Conservation (phyloP, 2,797 vertebrate species). For the Gallinago solitaria region DNA sequence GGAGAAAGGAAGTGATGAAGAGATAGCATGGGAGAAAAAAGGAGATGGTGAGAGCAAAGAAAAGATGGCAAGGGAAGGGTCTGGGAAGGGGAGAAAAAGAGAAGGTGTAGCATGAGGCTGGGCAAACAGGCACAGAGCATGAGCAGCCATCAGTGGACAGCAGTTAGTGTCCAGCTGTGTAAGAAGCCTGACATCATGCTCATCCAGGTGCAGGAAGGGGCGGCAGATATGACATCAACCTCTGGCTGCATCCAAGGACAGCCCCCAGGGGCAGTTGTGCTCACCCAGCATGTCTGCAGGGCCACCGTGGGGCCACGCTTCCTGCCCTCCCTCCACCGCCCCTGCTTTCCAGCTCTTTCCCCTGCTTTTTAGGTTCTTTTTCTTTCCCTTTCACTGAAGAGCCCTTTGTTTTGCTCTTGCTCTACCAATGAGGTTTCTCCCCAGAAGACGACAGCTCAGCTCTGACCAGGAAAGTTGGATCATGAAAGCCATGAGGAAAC, state of each 20-base stretch:
- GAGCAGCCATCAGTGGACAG: background rate
- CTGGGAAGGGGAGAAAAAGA: background rate
- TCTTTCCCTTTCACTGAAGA: background rate
- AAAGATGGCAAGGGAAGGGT: background rate
- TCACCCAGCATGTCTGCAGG: accelerated
- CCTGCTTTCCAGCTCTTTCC: background rate
- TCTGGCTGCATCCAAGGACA: background rate
- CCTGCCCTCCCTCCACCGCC: accelerated
- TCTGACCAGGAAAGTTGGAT: background rate
- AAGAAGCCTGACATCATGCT: background rate
- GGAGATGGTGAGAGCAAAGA: background rate
- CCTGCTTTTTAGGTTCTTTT: background rate
- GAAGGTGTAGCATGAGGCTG: background rate
- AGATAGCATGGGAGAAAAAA: background rate
- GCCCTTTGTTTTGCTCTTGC: background rate
- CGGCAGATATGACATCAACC: background rate
- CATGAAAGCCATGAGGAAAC: background rate
- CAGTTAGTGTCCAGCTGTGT: background rate
- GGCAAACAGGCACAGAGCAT: accelerated
- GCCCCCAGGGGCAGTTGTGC: accelerated
- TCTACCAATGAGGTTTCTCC: background rate
- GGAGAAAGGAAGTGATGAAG: background rate
- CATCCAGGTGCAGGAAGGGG: accelerated
- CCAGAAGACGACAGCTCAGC: background rate
- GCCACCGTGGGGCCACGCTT: accelerated